Evolutionary conservation across 2,113 vertebrate genomes (phyloP).

Genomic region (Indri indri): DNA sequence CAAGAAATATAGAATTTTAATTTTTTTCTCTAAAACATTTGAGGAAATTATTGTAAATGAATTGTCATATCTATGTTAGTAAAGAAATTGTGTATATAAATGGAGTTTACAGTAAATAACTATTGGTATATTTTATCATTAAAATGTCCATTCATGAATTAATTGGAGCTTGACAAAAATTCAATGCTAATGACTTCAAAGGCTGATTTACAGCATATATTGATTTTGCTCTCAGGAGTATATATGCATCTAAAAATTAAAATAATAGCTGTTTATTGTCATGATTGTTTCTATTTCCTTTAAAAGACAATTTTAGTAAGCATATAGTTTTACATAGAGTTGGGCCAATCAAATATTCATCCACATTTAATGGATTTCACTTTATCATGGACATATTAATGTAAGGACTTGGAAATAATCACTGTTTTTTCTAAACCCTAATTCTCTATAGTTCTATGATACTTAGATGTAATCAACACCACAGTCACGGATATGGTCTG

Average conservation of each 20-base stretch:
- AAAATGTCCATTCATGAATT: constrained; percentile 14
- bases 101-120: not conserved
- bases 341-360: not conserved
- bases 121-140: constrained; percentile 15
- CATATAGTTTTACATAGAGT: not conserved
- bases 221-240: not conserved
- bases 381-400: not conserved
- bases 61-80: not conserved
- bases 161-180: constrained; percentile 28
- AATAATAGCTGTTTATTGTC: not conserved
- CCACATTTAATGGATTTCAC: not conserved
- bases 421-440: not conserved
- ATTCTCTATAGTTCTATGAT: not conserved
- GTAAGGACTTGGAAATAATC: not conserved
- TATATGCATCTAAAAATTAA: not conserved
- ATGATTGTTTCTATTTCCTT: not conserved
- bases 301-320: not conserved
- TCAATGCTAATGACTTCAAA: not conserved
- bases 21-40: not conserved
- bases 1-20: not conserved
- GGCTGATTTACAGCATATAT: not conserved
- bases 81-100: not conserved
- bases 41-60: constrained; percentile 20
- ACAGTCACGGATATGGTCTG: not conserved
- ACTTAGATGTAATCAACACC: not conserved